These are phyloP conservation scores for Eptesicus fuscus DNA, from an alignment of 2,113 vertebrate species.

Conservation along the genomic window DNA sequence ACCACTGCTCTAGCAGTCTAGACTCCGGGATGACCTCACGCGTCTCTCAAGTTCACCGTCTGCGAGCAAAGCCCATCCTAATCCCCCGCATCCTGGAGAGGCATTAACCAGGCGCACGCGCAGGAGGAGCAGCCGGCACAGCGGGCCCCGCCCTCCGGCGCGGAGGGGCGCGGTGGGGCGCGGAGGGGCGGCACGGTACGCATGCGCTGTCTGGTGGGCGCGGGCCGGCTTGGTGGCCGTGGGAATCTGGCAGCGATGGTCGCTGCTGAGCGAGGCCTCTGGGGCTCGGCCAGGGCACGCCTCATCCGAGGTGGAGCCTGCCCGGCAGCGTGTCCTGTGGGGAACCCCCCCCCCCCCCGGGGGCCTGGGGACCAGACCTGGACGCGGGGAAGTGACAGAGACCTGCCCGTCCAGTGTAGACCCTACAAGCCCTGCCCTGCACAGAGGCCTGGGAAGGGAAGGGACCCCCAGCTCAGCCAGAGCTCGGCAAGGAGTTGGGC, in stretches of 20 bases:
- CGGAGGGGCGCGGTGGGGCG: background rate
- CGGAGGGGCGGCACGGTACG: background rate
- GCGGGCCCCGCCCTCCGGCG: background rate
- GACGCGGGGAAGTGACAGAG: too few species aligned
- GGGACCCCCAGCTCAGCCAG: background rate
- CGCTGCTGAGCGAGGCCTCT: background rate
- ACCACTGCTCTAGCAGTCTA: background rate
- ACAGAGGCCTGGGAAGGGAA: background rate
- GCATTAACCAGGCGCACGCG: background rate
- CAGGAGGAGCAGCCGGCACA: fast-evolving
- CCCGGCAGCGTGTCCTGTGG: background rate
- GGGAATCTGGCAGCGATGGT: fast-evolving
- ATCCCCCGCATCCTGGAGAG: background rate
- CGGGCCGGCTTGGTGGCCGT: fast-evolving
- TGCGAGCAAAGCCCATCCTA: background rate
- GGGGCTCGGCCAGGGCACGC: background rate
- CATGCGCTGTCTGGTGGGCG: fast-evolving
- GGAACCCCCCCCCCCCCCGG: background rate
- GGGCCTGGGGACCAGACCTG: background rate
- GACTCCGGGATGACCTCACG: background rate
- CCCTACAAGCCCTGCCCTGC: too few species aligned
- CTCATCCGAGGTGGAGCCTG: background rate
- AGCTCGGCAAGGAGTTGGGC: background rate
- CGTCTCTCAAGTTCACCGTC: background rate
- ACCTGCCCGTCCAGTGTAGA: too few species aligned